These are phyloP conservation scores for Coptodon bakossiorum DNA, from an alignment of 2,113 vertebrate species.

Conservation along the genomic window DNA sequence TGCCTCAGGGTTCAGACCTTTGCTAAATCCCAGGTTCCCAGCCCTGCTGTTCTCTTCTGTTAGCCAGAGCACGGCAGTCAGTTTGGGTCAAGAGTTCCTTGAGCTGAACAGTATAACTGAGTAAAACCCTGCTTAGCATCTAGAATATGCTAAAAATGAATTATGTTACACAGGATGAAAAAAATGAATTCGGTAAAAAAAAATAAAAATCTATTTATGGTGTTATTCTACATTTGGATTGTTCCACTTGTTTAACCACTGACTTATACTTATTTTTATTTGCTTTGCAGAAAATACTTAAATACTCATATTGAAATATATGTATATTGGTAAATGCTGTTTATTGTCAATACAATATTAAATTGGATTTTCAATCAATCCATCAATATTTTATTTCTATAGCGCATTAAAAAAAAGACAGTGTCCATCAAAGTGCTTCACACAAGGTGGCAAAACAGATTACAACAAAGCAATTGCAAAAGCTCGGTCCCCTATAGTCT, in stretches of 20 bases:
- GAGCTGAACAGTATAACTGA: constrained; percentile 13
- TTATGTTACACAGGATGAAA: neutral
- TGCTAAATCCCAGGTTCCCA: constrained; percentile 57
- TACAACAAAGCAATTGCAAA: neutral
- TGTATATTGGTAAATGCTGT: neutral
- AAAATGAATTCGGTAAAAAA: neutral
- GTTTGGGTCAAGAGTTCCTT: constrained; percentile 21
- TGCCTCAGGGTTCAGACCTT: constrained; percentile 34
- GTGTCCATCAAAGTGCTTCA: neutral
- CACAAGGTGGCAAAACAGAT: neutral
- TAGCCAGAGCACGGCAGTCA: constrained; percentile 36
- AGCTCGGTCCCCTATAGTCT: neutral
- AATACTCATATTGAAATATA: neutral
- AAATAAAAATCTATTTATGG: neutral
- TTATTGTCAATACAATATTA: neutral
- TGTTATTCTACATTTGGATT: neutral
- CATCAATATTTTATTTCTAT: neutral
- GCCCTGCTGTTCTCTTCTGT: constrained; percentile 61
- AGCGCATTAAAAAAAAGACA: neutral
- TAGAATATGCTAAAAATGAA: neutral
- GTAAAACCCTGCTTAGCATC: neutral
- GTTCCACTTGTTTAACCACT: neutral
- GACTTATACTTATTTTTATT: neutral
- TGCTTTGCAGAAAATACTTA: neutral
- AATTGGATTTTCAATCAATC: neutral